Evolutionary conservation across 2,888 invertebrate genomes (phyloP), one percentile per base, ranked within the genome.

Genomic region (Acleris laterana): DNA sequence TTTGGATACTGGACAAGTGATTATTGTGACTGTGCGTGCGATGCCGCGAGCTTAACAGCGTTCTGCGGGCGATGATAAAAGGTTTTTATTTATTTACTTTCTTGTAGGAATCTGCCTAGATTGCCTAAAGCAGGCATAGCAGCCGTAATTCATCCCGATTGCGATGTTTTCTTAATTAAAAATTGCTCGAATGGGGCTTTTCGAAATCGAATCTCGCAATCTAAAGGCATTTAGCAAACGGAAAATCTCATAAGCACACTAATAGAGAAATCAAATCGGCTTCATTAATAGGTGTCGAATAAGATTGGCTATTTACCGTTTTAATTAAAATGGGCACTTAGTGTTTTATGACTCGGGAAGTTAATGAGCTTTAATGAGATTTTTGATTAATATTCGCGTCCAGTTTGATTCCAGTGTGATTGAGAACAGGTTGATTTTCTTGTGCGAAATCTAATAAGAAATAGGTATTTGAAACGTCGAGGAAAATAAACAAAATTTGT

Each of bases 61-160:
- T 88, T 86, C 92, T 84, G 88, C 93, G 85, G 93, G 93, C 92
- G 88, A 93, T 93, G 93, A 91, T 91, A 89, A 88, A 82, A 93
- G 93, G 93, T 93, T 89, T 83, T 82, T 85, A 87, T 87, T 87
- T 86, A 83, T 77, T 70, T 79, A 79, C 79, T 78, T 82, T 84
- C 83, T 79, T 76, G 80, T 81, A 76, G 74, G 83, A 84, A 80
- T 87, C 81, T 71, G 68, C 70, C 73, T 80, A 63, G 70, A 72
- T 50, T 17, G 51, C 22, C 17, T 7, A 44, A 38, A 11, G 46
- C 5, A 42, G 22, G 25, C 22, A 44, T 46, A 11, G 46, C 5
- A 42, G 22, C 46, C 22, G 44, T 46, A 44, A 46, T 57, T 17
- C 46, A 19, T 13, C 17, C 17, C n/a, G n/a, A 46, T 46, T 46